Conservation (phyloP, 2,113 vertebrate genomes). For the Gasterosteus aculeatus region DNA sequence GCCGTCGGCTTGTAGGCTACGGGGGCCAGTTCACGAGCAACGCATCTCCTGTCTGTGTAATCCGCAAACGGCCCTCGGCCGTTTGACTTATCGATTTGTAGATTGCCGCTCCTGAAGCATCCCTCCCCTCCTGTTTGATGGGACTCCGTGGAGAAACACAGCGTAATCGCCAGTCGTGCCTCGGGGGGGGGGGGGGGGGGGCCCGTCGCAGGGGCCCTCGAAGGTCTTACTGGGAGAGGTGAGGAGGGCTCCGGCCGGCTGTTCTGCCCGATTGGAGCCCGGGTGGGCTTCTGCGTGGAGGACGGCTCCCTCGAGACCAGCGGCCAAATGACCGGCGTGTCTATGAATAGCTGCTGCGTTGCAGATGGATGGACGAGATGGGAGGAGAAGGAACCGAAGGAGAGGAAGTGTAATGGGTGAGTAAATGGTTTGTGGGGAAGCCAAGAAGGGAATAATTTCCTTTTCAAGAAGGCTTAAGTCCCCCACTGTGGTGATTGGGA, state of each 20-base stretch:
- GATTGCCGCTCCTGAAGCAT: slow-evolving; percentile 59
- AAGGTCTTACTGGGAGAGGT: slow-evolving; percentile 42
- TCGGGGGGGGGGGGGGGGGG: not conserved
- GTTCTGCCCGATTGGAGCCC: slow-evolving; percentile 37
- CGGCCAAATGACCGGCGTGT: slow-evolving; percentile 62
- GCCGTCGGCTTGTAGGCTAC: slow-evolving; percentile 18
- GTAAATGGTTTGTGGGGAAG: slow-evolving; percentile 42
- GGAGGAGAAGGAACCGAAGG: slow-evolving; percentile 48
- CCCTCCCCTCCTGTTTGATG: slow-evolving; percentile 36
- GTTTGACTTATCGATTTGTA: slow-evolving; percentile 73
- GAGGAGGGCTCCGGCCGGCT: slow-evolving; percentile 42
- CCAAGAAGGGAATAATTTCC: slow-evolving; percentile 73
- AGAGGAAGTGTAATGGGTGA: slow-evolving; percentile 20
- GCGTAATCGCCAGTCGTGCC: slow-evolving; percentile 17
- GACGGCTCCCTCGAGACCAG: slow-evolving; percentile 61
- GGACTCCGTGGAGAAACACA: slow-evolving; percentile 48
- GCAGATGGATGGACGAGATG: slow-evolving; percentile 62
- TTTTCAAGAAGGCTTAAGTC: slow-evolving; percentile 53
- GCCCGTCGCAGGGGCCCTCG: slow-evolving; percentile 37
- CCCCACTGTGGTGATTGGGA: not conserved
- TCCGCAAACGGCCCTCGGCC: slow-evolving; percentile 69
- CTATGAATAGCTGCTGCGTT: slow-evolving; percentile 77
- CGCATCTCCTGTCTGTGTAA: slow-evolving; percentile 60
- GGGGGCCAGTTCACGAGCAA: slow-evolving; percentile 59
- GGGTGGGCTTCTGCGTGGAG: slow-evolving; percentile 30